Evolutionary conservation across 2,113 vertebrate genomes (phyloP).

Genomic region (Syngnathus floridae): DNA sequence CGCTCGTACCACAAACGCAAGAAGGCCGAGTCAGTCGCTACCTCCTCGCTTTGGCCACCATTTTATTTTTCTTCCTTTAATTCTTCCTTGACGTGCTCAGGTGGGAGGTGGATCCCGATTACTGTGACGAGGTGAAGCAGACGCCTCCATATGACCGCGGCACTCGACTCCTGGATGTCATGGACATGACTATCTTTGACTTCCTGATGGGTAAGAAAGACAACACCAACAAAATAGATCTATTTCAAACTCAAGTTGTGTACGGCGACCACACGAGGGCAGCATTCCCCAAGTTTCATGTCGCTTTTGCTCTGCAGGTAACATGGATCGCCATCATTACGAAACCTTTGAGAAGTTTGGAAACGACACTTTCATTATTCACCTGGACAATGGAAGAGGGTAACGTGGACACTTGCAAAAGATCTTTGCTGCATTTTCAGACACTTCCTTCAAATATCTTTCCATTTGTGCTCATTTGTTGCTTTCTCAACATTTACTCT

Average conservation of each 20-base stretch:
- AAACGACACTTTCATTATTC: conserved; percentile 94
- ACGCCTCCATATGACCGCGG: conserved; percentile 88
- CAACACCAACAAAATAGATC: not conserved
- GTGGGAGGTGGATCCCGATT: conserved; percentile 96
- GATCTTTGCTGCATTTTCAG: not conserved
- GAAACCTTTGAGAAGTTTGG: conserved; percentile 99
- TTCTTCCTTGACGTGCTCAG: conserved; percentile 47
- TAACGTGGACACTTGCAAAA: conserved; percentile 46
- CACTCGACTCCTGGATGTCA: conserved; percentile 88
- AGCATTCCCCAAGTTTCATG: not conserved
- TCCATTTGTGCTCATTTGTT: too few relatives aligned
- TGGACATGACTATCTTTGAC: conserved; percentile 98
- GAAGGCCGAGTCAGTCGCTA: conserved; percentile 87
- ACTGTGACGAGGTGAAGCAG: conserved; percentile 95
- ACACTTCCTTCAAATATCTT: too few relatives aligned
- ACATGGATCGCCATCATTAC: conserved; percentile 98
- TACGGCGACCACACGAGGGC: not conserved
- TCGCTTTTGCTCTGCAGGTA: conserved; percentile 67
- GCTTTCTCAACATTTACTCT: too few relatives aligned
- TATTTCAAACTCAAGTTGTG: not conserved
- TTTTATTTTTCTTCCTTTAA: not conserved
- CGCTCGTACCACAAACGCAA: conserved; percentile 98
- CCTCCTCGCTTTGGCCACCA: too few relatives aligned
- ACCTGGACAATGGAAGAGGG: conserved; percentile 96
- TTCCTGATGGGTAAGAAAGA: conserved; percentile 90